phyloP scores from a whole-genome alignment of 1,140 invertebrate species.

The Nasonia vitripennis region DNA sequence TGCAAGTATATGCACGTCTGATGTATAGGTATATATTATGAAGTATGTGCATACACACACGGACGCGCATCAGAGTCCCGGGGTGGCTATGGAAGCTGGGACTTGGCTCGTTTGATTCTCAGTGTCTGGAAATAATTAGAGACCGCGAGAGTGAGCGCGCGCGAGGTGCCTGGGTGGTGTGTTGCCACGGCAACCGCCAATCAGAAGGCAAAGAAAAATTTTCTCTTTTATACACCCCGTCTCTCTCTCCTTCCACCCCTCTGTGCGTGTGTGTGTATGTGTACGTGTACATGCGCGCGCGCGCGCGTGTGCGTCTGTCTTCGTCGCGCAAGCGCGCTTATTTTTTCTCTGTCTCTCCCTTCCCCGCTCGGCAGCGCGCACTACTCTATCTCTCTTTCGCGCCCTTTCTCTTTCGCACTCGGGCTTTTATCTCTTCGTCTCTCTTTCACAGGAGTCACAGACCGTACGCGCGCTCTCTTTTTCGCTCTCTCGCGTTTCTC shows the following conservation, averaged over 20 bases:
- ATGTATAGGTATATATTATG: background rate
- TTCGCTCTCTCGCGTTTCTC: too few relatives aligned
- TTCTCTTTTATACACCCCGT: slow-evolving; percentile 66
- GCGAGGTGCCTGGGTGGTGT: slow-evolving; percentile 17
- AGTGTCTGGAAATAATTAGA: slow-evolving; percentile 77
- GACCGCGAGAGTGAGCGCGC: slow-evolving; percentile 68
- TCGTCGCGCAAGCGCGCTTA: slow-evolving; percentile 8
- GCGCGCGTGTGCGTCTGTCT: background rate
- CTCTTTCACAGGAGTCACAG: too few relatives aligned
- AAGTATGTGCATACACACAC: background rate
- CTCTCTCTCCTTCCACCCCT: slow-evolving; percentile 53
- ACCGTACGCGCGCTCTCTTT: too few relatives aligned
- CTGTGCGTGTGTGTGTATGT: background rate
- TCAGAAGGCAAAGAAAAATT: slow-evolving; percentile 75
- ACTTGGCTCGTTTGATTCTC: slow-evolving; percentile 75
- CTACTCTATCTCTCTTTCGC: slow-evolving; percentile 6
- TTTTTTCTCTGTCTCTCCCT: slow-evolving; percentile 43
- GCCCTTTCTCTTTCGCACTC: slow-evolving; percentile 28
- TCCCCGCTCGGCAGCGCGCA: slow-evolving; percentile 9
- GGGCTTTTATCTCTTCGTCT: background rate
- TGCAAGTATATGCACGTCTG: too few relatives aligned
- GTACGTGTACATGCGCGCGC: too few relatives aligned
- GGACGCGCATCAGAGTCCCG: background rate
- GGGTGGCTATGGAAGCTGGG: background rate
- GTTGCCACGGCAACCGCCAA: slow-evolving; percentile 76